A percentile compares a stretch with the other conserved stretches of the same genome.
phyloP scores from a whole-genome alignment of 2,888 invertebrate genomes.

The Tuta absoluta region DNA sequence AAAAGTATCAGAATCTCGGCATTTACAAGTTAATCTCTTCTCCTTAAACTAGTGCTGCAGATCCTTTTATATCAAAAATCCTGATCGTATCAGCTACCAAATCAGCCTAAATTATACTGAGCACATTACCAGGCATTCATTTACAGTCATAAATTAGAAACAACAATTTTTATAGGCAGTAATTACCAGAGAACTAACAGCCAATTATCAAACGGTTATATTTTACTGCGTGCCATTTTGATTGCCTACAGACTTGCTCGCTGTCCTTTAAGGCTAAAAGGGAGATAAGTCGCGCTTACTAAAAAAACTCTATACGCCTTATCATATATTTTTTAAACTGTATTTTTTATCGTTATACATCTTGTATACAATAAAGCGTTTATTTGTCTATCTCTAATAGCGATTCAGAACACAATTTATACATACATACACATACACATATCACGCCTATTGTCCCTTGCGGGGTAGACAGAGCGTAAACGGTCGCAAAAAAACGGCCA shows the following conservation, averaged over 20 bases:
- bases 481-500: no score
- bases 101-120: conserved; percentile 7
- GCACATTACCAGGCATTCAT: neutral
- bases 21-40: conserved; percentile 2
- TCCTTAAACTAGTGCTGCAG: neutral
- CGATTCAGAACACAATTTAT: no score
- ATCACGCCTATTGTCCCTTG: no score
- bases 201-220: conserved; percentile 18
- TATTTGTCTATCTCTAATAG: no score
- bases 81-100: neutral
- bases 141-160: conserved; percentile 18
- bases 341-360: no score
- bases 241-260: conserved; percentile 17
- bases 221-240: conserved; percentile 24
- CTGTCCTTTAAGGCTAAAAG: neutral
- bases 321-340: no score
- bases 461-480: no score
- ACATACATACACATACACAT: no score
- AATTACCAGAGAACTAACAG: conserved; percentile 38
- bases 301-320: neutral
- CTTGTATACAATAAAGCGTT: no score
- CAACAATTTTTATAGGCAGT: conserved; percentile 45
- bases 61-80: conserved; percentile 13
- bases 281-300: neutral
- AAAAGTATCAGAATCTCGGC: neutral